Evolutionary conservation across 2,113 vertebrate genomes (phyloP), one percentile per base, ranked within the genome.

Genomic region (Pan paniscus): DNA sequence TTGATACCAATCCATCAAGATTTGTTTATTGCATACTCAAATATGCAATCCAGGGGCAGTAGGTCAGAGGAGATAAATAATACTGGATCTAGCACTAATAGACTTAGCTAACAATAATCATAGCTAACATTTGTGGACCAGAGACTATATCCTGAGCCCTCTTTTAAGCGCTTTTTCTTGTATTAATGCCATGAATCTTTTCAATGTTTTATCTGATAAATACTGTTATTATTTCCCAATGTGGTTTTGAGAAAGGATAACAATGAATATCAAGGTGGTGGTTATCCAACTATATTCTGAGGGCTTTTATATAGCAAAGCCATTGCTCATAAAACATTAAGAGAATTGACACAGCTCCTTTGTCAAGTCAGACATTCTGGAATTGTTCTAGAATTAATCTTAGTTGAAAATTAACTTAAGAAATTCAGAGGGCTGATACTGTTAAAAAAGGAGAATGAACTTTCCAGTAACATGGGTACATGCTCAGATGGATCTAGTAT

Each of bases 391-490:
- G 32, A 82, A 82, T 55, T 90, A 96, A 70, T 73, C 50, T 46
- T 73, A 72, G 73, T 30, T 92, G 30, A 95, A 59, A 89, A 94
- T 89, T 79, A 75, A 79, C 30, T 93, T 22, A 85, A 68, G 73
- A 96, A 92, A 95, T 52, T 76, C 46, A 80, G 27, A 94, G n/a
- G 3, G 23, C 57, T 86, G 72, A 55, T 7, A 43, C 16, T 43
- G 55, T 57, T 48, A 48, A 59, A 55, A 50, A 67, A 40, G 25
- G 81, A 82, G 13, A 68, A 59, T 80, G 40, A 76, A 30, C 17
- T 92, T 80, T 46, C 16, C 46, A 50, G 22, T 2, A 57, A 25
- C 20, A 75, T 50, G 5, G 13, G 38, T 32, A 23, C 55, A 52
- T 68, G 40, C 1, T 91, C 67, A 87, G 59, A 40, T 78, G 27